A percentile compares a stretch with the other conserved stretches of the same genome.
phyloP scores from a whole-genome alignment of 2,797 vertebrate genomes.

The Tarsius wallacei region DNA sequence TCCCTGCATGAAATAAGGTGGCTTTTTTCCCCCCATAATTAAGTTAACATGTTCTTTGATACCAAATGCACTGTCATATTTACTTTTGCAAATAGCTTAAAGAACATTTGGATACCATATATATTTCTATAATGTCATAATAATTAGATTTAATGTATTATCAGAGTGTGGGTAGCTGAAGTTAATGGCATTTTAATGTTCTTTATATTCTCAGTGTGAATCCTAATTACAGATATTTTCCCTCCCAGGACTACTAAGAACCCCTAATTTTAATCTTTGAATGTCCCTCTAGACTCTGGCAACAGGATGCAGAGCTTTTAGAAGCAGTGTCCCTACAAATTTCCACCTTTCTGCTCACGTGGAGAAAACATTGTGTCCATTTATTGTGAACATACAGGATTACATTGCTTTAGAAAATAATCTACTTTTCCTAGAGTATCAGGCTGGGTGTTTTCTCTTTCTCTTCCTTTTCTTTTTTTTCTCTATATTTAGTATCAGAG shows the following conservation, averaged over 20 bases:
- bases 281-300: not conserved
- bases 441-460: not conserved
- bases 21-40: not conserved
- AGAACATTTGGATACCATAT: not conserved
- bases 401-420: not conserved
- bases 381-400: not conserved
- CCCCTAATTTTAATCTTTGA: not conserved
- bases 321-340: not conserved
- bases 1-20: not conserved
- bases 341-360: not conserved
- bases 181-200: conserved; percentile 66
- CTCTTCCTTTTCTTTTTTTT: not conserved
- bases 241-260: not conserved
- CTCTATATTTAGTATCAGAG: not conserved
- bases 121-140: conserved; percentile 47
- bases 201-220: conserved; percentile 53
- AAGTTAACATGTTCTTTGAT: conserved; percentile 21
- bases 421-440: not conserved
- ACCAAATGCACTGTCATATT: conserved; percentile 54
- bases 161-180: conserved; percentile 17
- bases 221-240: conserved; percentile 59
- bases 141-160: conserved; percentile 58
- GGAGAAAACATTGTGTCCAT: not conserved
- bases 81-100: conserved; percentile 43
- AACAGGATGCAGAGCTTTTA: not conserved